phyloP scores from a whole-genome alignment of 2,888 invertebrate species.

The Papilio demoleus region DNA sequence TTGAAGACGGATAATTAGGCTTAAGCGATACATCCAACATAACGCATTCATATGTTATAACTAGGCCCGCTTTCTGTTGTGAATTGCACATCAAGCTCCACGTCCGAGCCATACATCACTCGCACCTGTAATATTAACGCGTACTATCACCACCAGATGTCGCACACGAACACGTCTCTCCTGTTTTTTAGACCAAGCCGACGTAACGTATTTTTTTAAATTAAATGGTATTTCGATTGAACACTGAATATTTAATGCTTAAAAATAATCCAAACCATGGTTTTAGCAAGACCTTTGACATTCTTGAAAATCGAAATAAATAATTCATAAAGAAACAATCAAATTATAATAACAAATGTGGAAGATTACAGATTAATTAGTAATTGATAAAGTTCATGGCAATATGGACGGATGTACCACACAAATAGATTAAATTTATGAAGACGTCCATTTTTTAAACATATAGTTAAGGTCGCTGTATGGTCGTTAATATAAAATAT shows the following conservation, averaged over 20 bases:
- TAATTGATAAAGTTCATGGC: not conserved
- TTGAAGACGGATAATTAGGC: too few relatives aligned
- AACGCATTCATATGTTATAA: too few relatives aligned
- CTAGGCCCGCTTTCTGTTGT: constrained; percentile 45
- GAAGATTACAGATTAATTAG: not conserved
- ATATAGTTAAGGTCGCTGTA: too few relatives aligned
- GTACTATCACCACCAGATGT: constrained; percentile 61
- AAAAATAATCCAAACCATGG: not conserved
- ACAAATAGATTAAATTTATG: not conserved
- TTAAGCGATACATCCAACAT: too few relatives aligned
- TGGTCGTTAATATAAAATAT: too few relatives aligned
- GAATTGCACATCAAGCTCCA: constrained; percentile 49
- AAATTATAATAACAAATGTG: constrained; percentile 1
- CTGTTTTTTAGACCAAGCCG: constrained; percentile 31
- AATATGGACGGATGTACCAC: not conserved
- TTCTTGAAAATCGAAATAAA: not conserved
- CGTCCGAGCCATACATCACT: constrained; percentile 60
- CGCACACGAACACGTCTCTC: constrained; percentile 43
- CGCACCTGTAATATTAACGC: constrained; percentile 62
- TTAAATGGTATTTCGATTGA: not conserved
- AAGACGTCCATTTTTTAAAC: not conserved
- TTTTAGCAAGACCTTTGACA: not conserved
- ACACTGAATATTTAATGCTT: not conserved
- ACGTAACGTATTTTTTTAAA: not conserved
- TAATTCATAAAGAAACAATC: constrained; percentile 2